Conservation (phyloP, 2,888 invertebrate species). For the Drosophila aldrichi region DNA sequence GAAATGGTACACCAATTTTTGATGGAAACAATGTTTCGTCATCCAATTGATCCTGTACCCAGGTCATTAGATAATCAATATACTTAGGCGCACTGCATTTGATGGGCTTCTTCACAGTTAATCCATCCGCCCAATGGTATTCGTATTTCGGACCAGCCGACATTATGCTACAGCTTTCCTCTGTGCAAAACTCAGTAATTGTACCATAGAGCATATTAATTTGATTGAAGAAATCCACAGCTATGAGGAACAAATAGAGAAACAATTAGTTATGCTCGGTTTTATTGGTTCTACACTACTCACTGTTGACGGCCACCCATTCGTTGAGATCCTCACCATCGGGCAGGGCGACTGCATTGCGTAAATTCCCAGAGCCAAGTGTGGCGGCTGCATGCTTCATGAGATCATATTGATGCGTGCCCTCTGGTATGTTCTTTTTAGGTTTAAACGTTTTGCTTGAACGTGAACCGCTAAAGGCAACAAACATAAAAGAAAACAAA, state of each 20-base stretch:
- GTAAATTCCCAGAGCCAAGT: conserved; percentile 97
- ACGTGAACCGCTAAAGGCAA: conserved; percentile 86
- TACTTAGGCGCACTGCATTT: conserved; percentile 99
- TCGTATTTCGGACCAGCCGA: conserved; percentile 99
- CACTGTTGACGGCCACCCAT: conserved; percentile 99
- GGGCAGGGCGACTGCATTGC: conserved; percentile 97
- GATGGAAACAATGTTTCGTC: conserved; percentile 99
- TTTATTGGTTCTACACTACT: conserved; percentile 85
- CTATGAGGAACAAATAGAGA: conserved; percentile 86
- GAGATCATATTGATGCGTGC: conserved; percentile 99
- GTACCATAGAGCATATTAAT: conserved; percentile 99
- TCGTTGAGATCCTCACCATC: conserved; percentile 99
- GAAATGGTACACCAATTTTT: conserved; percentile 99
- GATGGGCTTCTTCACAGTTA: conserved; percentile 98
- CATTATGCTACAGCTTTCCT: conserved; percentile 98
- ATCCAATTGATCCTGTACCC: conserved; percentile 99
- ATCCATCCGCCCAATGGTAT: conserved; percentile 99
- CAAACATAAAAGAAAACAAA: conserved; percentile 16
- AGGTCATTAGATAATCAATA: conserved; percentile 99
- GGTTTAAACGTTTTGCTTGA: conserved; percentile 99
- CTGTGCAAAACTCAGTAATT: conserved; percentile 99
- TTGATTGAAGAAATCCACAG: conserved; percentile 99
- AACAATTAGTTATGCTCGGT: not conserved
- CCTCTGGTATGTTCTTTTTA: conserved; percentile 99
- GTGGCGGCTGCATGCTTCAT: conserved; percentile 99